phyloP scores from a whole-genome alignment of 2,113 vertebrate species.

The Chlamydotis undulata region DNA sequence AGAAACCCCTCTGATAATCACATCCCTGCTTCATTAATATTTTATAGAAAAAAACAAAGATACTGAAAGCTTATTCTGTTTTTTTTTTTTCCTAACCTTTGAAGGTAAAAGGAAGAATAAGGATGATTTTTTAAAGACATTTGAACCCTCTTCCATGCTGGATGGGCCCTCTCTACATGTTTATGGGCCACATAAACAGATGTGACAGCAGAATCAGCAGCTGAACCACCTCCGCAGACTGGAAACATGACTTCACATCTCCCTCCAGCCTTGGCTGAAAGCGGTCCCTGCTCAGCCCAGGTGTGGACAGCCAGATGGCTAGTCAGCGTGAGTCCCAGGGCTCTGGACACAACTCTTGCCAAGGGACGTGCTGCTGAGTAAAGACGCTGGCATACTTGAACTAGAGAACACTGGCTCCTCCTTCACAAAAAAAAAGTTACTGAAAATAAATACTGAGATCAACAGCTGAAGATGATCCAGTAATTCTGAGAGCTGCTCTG shows the following conservation, averaged over 20 bases:
- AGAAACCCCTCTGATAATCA: neutral
- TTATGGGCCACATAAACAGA: neutral
- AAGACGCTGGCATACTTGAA: neutral
- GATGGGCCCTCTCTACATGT: neutral
- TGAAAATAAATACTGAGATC: conserved; percentile 38
- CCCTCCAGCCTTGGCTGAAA: neutral
- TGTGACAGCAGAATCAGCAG: neutral
- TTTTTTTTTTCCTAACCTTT: neutral
- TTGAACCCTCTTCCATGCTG: neutral
- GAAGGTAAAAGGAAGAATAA: neutral
- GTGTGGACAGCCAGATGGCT: neutral
- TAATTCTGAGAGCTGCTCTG: conserved; percentile 2
- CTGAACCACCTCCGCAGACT: neutral
- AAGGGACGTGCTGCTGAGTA: neutral
- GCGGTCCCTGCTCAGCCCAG: neutral
- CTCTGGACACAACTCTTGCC: neutral
- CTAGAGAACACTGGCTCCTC: conserved; percentile 2
- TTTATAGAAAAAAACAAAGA: conserved; percentile 14
- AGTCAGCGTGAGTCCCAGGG: neutral
- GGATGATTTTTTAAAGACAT: neutral
- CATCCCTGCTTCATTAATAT: neutral
- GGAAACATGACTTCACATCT: neutral
- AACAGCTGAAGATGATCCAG: neutral
- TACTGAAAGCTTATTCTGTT: neutral
- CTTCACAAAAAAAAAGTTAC: neutral